Evolutionary conservation across 1,140 invertebrate species (phyloP).

Genomic region (Pogonomyrmex barbatus): DNA sequence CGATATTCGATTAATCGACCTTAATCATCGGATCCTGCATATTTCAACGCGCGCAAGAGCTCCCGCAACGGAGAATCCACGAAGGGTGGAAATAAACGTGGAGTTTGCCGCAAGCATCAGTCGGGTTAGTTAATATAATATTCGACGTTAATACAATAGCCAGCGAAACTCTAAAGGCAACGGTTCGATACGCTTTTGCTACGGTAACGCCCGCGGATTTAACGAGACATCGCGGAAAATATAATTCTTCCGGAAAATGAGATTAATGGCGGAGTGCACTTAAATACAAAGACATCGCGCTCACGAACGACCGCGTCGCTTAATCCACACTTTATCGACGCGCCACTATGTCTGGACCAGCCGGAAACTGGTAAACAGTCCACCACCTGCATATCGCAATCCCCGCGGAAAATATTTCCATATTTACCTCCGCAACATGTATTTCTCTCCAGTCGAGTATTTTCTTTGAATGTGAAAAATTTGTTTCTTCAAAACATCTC

Average conservation of each 20-base stretch:
- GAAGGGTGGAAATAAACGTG: background rate
- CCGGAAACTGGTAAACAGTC: conserved; percentile 59
- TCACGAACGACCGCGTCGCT: conserved; percentile 18
- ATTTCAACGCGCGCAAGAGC: background rate
- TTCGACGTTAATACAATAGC: background rate
- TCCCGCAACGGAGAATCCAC: background rate
- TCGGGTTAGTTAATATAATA: background rate
- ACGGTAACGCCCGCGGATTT: background rate
- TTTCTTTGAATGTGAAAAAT: conserved; percentile 33
- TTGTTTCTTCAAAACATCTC: conserved; percentile 8
- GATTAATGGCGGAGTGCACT: conserved; percentile 64
- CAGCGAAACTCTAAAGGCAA: background rate
- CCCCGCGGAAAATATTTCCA: conserved; percentile 31
- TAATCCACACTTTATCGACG: conserved; percentile 59
- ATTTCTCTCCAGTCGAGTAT: conserved; percentile 20
- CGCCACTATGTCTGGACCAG: conserved; percentile 66
- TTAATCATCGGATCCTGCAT: no score
- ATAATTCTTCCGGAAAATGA: background rate
- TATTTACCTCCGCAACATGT: background rate
- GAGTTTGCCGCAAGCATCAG: background rate
- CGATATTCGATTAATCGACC: no score
- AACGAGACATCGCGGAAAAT: conserved; percentile 8
- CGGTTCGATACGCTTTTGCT: background rate
- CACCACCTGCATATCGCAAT: conserved; percentile 36
- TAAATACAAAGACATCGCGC: conserved; percentile 27